Evolutionary conservation across 2,113 vertebrate genomes (phyloP), one percentile per base, ranked within the genome.

Genomic region (Nothocercus julius): DNA sequence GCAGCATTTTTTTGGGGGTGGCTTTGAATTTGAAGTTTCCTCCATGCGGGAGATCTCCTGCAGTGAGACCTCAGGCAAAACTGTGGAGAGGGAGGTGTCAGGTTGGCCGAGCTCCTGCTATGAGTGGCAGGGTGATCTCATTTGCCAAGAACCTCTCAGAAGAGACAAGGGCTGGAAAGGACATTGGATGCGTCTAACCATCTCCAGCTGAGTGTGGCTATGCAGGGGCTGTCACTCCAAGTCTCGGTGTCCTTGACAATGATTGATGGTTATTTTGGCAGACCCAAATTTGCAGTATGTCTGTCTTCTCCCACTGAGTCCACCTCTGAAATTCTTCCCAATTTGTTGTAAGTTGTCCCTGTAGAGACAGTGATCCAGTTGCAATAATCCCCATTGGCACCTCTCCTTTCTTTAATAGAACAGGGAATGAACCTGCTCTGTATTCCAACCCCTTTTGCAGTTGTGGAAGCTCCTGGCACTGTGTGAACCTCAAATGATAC

Each of bases 91-190:
- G 72, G 61, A 83, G 75, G 34, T 90, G 87, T 34, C 17, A 25
- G 47, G 47, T 64, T 84, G 88, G 80, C 85, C 56, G 73, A 69
- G 94, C 76, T 88, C 64, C 80, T 90, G 90, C 21, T 49, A 3
- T 89, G 89, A 93, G 69, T 92, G 92, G 69, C 90, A 90, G 69
- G 9, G 32, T 66, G 51, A 11, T n/a, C 58, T 93, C 58, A 1
- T 61, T 30, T 95, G 73, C 87, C 85, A 82, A 82, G 92, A 93
- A 54, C 62, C 15, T 87, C 94, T 95, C 84, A 91, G 89, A 44
- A 84, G 44, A 92, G 62, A 15, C 8, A n/a, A 69, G 25, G 92
- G 61, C 90, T 72, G 88, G 38, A 72, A 67, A 72, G 61, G 27
- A 58, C 38, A 8, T 14, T 49, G 66, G 82, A 20, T 44, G 20